Evolutionary conservation across 2,113 vertebrate species (phyloP).

Genomic region (Lonchura striata): DNA sequence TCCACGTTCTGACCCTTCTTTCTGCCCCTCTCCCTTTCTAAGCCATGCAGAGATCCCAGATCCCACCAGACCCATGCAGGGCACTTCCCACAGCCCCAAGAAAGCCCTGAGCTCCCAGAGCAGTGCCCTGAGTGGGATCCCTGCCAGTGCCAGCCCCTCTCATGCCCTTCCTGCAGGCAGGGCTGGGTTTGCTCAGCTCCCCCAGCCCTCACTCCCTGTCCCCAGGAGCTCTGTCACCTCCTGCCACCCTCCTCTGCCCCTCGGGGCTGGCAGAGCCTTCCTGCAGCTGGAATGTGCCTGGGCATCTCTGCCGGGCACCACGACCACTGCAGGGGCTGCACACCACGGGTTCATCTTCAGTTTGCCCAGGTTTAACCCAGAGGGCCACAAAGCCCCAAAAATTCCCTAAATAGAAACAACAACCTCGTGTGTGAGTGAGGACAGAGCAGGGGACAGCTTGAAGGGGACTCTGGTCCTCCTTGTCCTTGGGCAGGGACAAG

Average conservation of each 20-base stretch:
- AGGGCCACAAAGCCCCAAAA: neutral
- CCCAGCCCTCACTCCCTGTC: neutral
- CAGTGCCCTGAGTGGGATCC: neutral
- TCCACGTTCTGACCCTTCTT: neutral
- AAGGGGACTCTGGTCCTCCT: neutral
- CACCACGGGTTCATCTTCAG: rapidly evolving
- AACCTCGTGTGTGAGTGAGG: neutral
- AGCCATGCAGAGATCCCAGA: neutral
- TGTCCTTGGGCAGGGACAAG: neutral
- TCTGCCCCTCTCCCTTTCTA: neutral
- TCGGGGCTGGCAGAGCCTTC: neutral
- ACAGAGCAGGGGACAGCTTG: neutral
- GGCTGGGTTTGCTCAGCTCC: neutral
- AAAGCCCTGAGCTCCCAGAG: neutral
- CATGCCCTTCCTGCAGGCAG: neutral
- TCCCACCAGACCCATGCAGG: neutral
- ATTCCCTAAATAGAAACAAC: neutral
- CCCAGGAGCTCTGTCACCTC: neutral
- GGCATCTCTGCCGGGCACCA: neutral
- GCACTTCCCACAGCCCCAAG: neutral
- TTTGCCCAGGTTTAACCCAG: neutral
- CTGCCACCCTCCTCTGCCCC: neutral
- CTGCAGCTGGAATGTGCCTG: rapidly evolving
- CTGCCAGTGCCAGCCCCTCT: neutral
- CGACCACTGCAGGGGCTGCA: neutral